A percentile compares a stretch with the other conserved stretches of the same genome.
These are phyloP conservation scores for Pluvianellus socialis DNA, from an alignment of 2,113 vertebrate genomes.

Conservation along the genomic window DNA sequence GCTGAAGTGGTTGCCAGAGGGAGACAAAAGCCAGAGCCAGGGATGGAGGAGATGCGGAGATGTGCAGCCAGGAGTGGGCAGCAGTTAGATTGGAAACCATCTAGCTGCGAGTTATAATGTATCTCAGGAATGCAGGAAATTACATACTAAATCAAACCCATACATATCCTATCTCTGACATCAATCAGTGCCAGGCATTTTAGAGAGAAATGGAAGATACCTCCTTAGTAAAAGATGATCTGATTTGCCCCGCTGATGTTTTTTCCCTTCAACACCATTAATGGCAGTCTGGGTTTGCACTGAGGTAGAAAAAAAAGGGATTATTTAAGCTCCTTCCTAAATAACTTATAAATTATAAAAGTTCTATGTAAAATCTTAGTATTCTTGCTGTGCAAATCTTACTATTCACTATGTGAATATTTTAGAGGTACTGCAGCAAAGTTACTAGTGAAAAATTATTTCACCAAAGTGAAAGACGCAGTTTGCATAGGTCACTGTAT, in stretches of 20 bases:
- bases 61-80: background rate
- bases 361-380: background rate
- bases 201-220: background rate
- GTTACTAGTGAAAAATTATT: background rate
- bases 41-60: background rate
- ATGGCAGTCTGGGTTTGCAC: background rate
- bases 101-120: background rate
- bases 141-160: background rate
- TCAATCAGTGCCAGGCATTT: background rate
- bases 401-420: background rate
- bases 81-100: background rate
- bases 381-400: background rate
- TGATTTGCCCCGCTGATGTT: background rate
- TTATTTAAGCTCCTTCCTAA: background rate
- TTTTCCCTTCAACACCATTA: background rate
- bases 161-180: background rate
- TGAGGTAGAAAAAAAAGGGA: background rate
- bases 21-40: background rate
- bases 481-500: background rate
- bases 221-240: background rate
- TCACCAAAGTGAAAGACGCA: background rate
- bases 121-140: conserved; percentile 3
- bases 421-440: background rate
- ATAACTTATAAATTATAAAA: background rate
- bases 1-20: background rate